Evolutionary conservation across 1,140 invertebrate genomes (phyloP), one percentile per base, ranked within the genome.

Genomic region (Chrysopa pallens): DNA sequence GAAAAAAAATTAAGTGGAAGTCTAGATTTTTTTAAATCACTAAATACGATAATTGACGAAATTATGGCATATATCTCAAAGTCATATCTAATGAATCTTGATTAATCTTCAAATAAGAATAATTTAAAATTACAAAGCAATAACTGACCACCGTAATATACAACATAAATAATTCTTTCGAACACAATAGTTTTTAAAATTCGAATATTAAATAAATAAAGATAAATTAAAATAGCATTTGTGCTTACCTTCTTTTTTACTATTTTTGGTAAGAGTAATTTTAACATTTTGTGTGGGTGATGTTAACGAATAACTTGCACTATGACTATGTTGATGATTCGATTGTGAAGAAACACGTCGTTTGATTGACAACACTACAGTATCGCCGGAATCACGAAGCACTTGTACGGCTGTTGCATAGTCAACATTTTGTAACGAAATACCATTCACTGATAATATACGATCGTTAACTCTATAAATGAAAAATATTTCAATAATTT

Each of bases 391-490:
- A 59, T 92, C 89, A 36, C 88, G 72, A 40, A 92, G 63, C 38
- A 93, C 89, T 56, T 88, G 84, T 23, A 92, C 85, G 0, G 90
- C 89, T 12, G 85, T 82, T 2, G 84, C 85, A 58, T 97, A 95
- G 59, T 97, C 92, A 27, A 97, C 93, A 60, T 95, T 94, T 59
- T 98, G 93, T 47, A 98, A 64, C 0, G 88, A 89, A 23, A 94
- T 79, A 5, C 90, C 89, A 67, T 98, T 98, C 1, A 94, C 94
- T 38, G 86, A 92, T 44, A 97, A 80, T 51, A 98, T 94, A 46
- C 92, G 74, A 63, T 98, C 95, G 60, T 97, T 97, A 9, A 98
- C 88, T 67, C 93, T 97, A n/a, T 40, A 40, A 14, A 40, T 40
- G 13, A 11, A 40, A 17, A 28, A 40, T 40, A 33, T 11, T 33